A percentile compares a stretch with the other conserved stretches of the same genome.
Conservation (phyloP, 2,888 invertebrate species). For the Aphidius colemani region DNA sequence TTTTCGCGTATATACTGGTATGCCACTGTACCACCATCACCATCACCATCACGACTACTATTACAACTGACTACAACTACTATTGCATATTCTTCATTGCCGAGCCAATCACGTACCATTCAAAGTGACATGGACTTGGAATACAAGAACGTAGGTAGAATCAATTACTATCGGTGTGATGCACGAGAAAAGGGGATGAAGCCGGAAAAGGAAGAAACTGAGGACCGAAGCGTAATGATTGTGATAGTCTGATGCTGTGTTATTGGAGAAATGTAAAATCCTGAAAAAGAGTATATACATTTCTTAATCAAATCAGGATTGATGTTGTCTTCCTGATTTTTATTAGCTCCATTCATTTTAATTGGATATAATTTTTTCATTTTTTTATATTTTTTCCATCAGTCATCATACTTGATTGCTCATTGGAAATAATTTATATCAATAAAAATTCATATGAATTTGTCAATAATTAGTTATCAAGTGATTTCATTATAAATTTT, state of each 20-base stretch:
- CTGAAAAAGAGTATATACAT: not conserved
- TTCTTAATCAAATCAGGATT: not conserved
- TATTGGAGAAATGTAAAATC: not conserved
- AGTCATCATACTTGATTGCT: no score
- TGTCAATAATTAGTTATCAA: no score
- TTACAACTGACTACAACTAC: no score
- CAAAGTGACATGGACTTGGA: slow-evolving; percentile 44
- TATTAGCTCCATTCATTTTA: not conserved
- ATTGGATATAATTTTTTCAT: not conserved
- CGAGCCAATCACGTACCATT: slow-evolving; percentile 52
- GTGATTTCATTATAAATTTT: no score
- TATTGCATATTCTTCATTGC: slow-evolving; percentile 43
- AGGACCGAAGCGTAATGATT: not conserved
- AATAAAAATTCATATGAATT: no score
- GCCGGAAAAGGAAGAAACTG: not conserved
- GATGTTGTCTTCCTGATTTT: no score
- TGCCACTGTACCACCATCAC: not conserved
- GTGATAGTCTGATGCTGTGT: not conserved
- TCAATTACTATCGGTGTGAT: slow-evolving; percentile 4
- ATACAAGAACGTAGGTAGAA: slow-evolving; percentile 37
- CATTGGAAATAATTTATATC: no score
- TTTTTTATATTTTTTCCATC: no score
- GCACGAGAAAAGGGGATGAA: no score
- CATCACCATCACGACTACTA: not conserved
- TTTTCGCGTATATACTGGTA: slow-evolving; percentile 2